Evolutionary conservation across 2,113 vertebrate species (phyloP).

Genomic region (Cryptomyrus ogoouensis): DNA sequence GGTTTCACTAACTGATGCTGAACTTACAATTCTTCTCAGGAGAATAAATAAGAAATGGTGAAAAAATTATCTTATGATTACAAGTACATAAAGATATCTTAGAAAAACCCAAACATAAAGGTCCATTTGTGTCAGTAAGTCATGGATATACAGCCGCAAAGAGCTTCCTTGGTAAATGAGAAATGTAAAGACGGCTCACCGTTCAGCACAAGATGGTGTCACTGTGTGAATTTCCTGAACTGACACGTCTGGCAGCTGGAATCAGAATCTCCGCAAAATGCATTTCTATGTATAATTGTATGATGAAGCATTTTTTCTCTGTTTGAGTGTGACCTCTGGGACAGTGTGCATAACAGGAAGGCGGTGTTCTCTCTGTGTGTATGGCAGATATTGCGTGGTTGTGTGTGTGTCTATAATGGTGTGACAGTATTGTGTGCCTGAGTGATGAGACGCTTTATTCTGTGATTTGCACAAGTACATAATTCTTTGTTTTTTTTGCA

Average conservation of each 20-base stretch:
- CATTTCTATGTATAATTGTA: background rate
- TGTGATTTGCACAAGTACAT: background rate
- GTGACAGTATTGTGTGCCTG: background rate
- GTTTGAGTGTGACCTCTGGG: background rate
- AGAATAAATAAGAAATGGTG: background rate
- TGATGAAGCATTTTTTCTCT: background rate
- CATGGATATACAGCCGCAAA: background rate
- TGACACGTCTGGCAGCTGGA: background rate
- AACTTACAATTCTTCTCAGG: background rate
- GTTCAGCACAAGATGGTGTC: background rate
- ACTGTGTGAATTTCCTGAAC: background rate
- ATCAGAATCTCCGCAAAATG: background rate
- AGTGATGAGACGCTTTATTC: background rate
- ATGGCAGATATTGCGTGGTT: background rate
- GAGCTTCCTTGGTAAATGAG: background rate
- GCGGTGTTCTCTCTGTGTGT: background rate
- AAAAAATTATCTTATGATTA: background rate
- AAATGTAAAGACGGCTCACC: background rate
- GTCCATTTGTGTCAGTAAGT: background rate
- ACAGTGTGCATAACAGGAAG: background rate
- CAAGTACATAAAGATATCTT: background rate
- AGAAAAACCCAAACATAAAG: background rate
- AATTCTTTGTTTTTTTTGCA: background rate
- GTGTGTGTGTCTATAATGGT: background rate
- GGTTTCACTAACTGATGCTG: background rate